Conservation (phyloP, 2,797 vertebrate species). For the Chelmon rostratus region DNA sequence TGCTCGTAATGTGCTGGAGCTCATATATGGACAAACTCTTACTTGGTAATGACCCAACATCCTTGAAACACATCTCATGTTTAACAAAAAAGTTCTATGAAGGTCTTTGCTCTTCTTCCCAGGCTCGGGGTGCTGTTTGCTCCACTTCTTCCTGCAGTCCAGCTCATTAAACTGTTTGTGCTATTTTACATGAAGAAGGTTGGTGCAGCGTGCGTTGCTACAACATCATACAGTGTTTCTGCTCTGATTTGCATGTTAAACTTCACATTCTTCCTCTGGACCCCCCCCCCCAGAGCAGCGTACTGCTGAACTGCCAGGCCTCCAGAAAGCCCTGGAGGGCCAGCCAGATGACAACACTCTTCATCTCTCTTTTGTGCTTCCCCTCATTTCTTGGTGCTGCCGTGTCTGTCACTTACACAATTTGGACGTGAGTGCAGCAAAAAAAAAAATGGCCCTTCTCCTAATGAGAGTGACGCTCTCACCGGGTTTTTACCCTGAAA, state of each 20-base stretch:
- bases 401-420: conserved; percentile 81
- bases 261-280: not conserved
- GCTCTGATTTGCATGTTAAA: not conserved
- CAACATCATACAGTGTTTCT: fast-evolving
- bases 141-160: conserved; percentile 89
- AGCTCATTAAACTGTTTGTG: conserved; percentile 89
- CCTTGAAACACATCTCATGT: not conserved
- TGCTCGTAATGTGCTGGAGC: conserved; percentile 89
- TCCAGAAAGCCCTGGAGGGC: conserved; percentile 91
- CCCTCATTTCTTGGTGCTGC: conserved; percentile 89
- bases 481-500: not conserved
- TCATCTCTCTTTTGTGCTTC: conserved; percentile 89
- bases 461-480: not conserved
- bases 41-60: conserved; percentile 83
- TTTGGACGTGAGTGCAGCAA: conserved; percentile 89
- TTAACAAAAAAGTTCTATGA: not conserved
- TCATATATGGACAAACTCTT: conserved; percentile 93
- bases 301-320: conserved; percentile 90
- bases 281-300: conserved; percentile 81
- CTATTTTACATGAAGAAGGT: conserved; percentile 93
- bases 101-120: not conserved
- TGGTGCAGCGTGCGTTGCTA: not conserved
- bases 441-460: not conserved
- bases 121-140: conserved; percentile 91
- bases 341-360: conserved; percentile 88